phyloP scores from a whole-genome alignment of 2,888 invertebrate species.

The Plebejus melissa region DNA sequence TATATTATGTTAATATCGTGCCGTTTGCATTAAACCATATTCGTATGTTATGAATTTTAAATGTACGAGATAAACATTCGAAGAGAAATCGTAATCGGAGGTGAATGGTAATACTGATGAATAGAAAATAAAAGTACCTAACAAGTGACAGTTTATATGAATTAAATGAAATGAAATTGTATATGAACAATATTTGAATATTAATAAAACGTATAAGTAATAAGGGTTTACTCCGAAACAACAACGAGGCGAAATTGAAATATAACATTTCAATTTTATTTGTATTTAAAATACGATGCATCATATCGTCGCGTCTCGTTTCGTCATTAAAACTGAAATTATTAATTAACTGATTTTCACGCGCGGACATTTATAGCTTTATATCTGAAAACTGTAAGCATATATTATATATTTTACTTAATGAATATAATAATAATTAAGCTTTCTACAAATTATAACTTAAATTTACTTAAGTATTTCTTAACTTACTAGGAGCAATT shows the following conservation, averaged over 20 bases:
- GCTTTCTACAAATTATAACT: background rate
- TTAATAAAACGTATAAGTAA: background rate
- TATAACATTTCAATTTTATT: no score
- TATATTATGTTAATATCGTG: conserved; percentile 11
- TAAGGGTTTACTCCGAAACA: background rate
- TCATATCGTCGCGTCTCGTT: no score
- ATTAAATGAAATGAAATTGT: no score
- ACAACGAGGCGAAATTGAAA: background rate
- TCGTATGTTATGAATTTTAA: background rate
- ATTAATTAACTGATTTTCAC: no score
- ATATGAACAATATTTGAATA: background rate
- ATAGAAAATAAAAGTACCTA: background rate
- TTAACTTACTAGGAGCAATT: background rate
- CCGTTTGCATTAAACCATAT: conserved; percentile 3
- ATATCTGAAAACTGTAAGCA: no score
- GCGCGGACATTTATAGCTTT: no score
- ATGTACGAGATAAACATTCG: background rate
- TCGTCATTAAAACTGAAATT: no score
- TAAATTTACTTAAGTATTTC: no score
- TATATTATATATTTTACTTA: no score
- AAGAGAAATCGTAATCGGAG: background rate
- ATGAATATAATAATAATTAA: no score
- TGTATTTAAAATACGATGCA: no score
- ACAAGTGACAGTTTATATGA: no score
- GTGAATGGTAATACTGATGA: background rate